Evolutionary conservation across 2,888 invertebrate genomes (phyloP).

Genomic region (Hirtodrosophila confusa): DNA sequence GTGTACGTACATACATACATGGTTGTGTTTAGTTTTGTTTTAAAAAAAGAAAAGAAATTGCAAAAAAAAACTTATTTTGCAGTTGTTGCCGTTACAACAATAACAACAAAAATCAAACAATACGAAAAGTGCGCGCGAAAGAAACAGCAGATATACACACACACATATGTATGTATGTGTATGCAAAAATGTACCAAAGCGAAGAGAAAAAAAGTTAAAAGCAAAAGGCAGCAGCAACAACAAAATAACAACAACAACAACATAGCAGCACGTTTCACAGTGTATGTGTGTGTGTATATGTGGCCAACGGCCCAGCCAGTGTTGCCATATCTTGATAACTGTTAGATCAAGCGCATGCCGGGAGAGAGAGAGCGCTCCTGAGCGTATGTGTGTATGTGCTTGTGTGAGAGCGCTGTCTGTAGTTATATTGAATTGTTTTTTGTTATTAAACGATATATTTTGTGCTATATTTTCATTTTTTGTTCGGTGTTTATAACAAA

Average conservation of each 20-base stretch:
- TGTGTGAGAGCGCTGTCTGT: too few species aligned
- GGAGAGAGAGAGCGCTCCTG: constrained; percentile 11
- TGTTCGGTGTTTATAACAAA: constrained; percentile 10
- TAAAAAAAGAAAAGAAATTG: constrained; percentile 31
- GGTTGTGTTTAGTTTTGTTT: neutral
- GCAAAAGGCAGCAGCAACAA: constrained; percentile 27
- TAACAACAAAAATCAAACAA: constrained; percentile 24
- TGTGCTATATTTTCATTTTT: neutral
- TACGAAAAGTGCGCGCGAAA: constrained; percentile 51
- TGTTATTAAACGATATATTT: neutral
- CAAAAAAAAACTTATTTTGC: constrained; percentile 34
- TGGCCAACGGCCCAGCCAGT: constrained; percentile 44
- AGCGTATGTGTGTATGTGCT: constrained; percentile 3
- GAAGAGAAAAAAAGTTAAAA: constrained; percentile 21
- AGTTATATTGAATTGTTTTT: neutral
- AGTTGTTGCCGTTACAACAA: constrained; percentile 26
- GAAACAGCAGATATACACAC: constrained; percentile 44
- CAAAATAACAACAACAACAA: constrained; percentile 43
- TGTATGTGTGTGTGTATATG: constrained; percentile 22
- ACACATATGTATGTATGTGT: neutral
- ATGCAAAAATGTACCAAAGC: constrained; percentile 10
- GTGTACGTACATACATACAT: neutral
- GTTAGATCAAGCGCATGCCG: constrained; percentile 45
- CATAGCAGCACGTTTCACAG: constrained; percentile 49
- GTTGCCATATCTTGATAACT: constrained; percentile 66